Conservation (phyloP, 2,797 vertebrate genomes). For the Ciconia nigra region DNA sequence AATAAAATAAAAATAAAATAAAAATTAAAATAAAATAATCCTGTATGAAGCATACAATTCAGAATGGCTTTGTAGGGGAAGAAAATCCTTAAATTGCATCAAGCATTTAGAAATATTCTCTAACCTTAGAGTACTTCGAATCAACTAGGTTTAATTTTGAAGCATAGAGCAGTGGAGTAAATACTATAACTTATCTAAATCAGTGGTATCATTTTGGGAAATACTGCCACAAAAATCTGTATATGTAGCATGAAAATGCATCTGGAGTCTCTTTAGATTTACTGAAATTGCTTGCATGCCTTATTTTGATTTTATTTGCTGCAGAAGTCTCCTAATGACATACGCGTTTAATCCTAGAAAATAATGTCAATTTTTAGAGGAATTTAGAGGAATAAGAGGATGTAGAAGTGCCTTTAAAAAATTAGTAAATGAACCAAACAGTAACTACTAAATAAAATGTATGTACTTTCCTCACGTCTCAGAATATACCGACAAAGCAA, state of each 20-base stretch:
- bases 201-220: background rate
- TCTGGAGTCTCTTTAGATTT: background rate
- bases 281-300: background rate
- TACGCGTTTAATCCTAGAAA: background rate
- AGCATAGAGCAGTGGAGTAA: background rate
- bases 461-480: background rate
- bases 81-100: background rate
- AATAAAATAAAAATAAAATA: background rate
- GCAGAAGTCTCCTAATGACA: background rate
- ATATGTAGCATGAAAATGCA: background rate
- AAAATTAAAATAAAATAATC: background rate
- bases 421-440: background rate
- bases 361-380: background rate
- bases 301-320: background rate
- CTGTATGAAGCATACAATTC: background rate
- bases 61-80: background rate
- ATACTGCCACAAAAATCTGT: background rate
- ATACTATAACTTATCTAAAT: background rate
- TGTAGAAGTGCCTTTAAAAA: background rate
- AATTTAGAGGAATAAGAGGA: background rate
- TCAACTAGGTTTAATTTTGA: background rate
- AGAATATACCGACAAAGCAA: background rate
- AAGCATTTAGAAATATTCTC: background rate
- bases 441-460: background rate
- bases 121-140: background rate